phyloP scores from a whole-genome alignment of 1,140 invertebrate species.

The Camponotus floridanus region DNA sequence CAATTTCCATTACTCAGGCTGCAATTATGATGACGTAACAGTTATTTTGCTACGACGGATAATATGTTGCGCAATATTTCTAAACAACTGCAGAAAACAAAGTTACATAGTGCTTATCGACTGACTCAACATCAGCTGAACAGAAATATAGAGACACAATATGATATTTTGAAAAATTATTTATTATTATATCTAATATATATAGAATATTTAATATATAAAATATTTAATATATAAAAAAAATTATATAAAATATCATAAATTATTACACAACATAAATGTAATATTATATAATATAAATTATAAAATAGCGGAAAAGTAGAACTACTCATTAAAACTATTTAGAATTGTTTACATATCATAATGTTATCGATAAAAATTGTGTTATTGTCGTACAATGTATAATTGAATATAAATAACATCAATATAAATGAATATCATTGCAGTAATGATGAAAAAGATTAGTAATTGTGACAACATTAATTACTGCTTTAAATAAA shows the following conservation, averaged over 20 bases:
- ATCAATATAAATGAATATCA: background rate
- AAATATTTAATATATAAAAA: too few species aligned
- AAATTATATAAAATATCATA: background rate
- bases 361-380: background rate
- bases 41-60: background rate
- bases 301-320: background rate
- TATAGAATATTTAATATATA: too few species aligned
- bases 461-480: background rate
- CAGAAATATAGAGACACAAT: too few species aligned
- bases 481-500: background rate
- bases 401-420: background rate
- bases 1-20: slow-evolving; percentile 5
- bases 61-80: slow-evolving; percentile 5
- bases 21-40: slow-evolving; percentile 3
- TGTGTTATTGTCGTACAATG: background rate
- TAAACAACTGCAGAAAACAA: background rate
- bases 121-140: too few species aligned
- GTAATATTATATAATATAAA: too few species aligned
- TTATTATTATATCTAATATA: too few species aligned
- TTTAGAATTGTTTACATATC: background rate
- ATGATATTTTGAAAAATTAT: too few species aligned
- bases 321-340: background rate
- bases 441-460: background rate
- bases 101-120: background rate
- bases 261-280: background rate